phyloP scores from a whole-genome alignment of 2,888 invertebrate genomes.

The Tipula helvola region DNA sequence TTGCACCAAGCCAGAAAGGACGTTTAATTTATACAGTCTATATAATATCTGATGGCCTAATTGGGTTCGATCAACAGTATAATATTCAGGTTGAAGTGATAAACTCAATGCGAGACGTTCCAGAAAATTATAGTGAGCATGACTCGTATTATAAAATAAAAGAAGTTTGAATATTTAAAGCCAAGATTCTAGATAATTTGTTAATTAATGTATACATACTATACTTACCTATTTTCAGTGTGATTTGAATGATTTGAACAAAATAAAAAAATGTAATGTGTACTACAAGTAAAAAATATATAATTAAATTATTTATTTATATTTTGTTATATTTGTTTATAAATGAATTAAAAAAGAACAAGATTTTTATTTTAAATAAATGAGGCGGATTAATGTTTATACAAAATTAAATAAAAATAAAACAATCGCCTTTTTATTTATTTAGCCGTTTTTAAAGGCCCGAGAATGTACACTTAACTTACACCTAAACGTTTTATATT shows the following conservation, averaged over 20 bases:
- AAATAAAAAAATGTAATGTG: neutral
- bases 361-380: neutral
- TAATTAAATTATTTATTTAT: neutral
- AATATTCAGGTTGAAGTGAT: slow-evolving; percentile 39
- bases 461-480: neutral
- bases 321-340: neutral
- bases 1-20: slow-evolving; percentile 49
- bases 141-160: neutral
- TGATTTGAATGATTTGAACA: neutral
- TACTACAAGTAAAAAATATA: neutral
- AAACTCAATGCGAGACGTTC: neutral
- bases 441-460: neutral
- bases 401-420: neutral
- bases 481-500: neutral
- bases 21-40: slow-evolving; percentile 67
- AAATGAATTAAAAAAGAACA: neutral
- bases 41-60: slow-evolving; percentile 82
- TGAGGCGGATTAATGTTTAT: neutral
- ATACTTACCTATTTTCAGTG: neutral
- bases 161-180: neutral
- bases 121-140: neutral
- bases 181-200: neutral
- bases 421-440: neutral
- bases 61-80: slow-evolving; percentile 88
- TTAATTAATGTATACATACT: neutral